Evolutionary conservation across 2,113 vertebrate genomes (phyloP).

Genomic region (Neodontobutis hainanensis): DNA sequence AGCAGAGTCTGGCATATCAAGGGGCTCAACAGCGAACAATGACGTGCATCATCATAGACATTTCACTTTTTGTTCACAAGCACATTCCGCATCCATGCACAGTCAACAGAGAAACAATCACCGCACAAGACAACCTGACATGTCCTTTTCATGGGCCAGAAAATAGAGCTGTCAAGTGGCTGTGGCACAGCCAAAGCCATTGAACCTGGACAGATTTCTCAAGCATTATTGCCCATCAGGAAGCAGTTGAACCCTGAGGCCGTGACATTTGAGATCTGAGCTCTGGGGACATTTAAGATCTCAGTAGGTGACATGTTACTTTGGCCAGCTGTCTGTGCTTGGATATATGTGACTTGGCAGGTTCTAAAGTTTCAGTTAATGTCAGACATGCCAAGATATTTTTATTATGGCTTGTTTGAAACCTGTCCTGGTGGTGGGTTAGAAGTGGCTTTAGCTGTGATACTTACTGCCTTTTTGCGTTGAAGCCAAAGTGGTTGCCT

Average conservation of each 20-base stretch:
- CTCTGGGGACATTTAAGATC: slow-evolving; percentile 63
- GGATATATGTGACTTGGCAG: slow-evolving; percentile 53
- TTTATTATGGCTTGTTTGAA: slow-evolving; percentile 9
- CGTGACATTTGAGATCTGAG: slow-evolving; percentile 67
- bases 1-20: background rate
- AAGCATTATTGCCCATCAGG: slow-evolving; percentile 40
- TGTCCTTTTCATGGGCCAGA: slow-evolving; percentile 61
- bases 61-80: slow-evolving; percentile 10
- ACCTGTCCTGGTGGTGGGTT: background rate
- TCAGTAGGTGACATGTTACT: slow-evolving; percentile 51
- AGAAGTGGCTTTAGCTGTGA: slow-evolving; percentile 1
- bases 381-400: slow-evolving; percentile 32
- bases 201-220: slow-evolving; percentile 58
- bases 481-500: slow-evolving; percentile 42
- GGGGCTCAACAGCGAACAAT: slow-evolving; percentile 26
- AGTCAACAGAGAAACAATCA: slow-evolving; percentile 34
- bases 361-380: slow-evolving; percentile 43
- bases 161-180: slow-evolving; percentile 67
- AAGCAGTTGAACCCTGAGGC: slow-evolving; percentile 58
- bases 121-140: slow-evolving; percentile 52
- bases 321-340: slow-evolving; percentile 41
- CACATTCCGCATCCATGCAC: slow-evolving; percentile 36
- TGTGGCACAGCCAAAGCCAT: slow-evolving; percentile 29
- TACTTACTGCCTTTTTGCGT: background rate
- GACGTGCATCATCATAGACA: slow-evolving; percentile 14